Conservation (phyloP, 2,797 vertebrate species). For the Ptychobarbus kaznakovi region DNA sequence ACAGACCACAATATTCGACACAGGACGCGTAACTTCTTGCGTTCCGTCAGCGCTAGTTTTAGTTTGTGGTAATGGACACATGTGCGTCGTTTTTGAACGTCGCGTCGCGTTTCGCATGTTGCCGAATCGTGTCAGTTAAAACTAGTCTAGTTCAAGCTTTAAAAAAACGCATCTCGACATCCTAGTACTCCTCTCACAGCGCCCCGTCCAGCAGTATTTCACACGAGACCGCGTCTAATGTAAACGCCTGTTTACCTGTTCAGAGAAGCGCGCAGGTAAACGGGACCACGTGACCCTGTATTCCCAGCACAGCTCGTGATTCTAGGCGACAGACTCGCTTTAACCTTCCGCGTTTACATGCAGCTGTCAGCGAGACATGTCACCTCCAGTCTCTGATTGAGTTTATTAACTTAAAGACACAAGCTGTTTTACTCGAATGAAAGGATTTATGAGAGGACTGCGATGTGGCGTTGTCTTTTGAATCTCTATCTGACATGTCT, state of each 20-base stretch:
- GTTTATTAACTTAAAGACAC: neutral
- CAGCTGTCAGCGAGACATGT: neutral
- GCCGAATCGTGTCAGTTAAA: neutral
- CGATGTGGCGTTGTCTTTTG: slow-evolving; percentile 19
- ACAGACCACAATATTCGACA: neutral
- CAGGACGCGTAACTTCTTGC: neutral
- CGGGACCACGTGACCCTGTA: slow-evolving; percentile 41
- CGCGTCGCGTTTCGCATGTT: neutral
- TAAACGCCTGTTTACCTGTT: slow-evolving; percentile 12
- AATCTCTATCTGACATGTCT: slow-evolving; percentile 16
- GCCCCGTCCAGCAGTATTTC: neutral
- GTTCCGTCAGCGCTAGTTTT: neutral
- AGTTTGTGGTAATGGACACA: neutral
- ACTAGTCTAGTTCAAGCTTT: neutral
- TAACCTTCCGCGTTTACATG: slow-evolving; percentile 26
- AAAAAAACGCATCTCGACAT: no score
- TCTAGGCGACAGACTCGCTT: neutral
- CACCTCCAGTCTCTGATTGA: neutral
- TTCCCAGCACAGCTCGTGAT: slow-evolving; percentile 1
- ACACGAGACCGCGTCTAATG: neutral
- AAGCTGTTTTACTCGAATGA: neutral
- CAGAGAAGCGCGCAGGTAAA: slow-evolving; percentile 24
- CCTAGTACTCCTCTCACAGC: neutral
- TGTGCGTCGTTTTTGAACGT: neutral
- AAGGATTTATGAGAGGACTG: neutral